Evolutionary conservation across 2,797 vertebrate genomes (phyloP).

Genomic region (Acanthis flammea): DNA sequence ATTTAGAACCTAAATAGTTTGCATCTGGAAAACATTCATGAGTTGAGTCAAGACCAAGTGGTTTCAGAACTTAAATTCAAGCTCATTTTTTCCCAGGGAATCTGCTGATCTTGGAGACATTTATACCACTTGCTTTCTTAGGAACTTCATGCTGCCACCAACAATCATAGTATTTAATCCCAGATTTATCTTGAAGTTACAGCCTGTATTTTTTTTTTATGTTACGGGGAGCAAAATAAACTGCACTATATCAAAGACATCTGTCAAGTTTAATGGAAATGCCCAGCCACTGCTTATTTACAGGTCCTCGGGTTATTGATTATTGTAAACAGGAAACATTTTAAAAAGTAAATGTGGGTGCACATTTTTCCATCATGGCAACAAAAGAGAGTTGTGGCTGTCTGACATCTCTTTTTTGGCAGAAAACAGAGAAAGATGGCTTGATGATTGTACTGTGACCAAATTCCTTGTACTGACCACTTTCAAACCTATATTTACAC

Average conservation of each 20-base stretch:
- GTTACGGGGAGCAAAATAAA: not conserved
- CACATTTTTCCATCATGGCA: not conserved
- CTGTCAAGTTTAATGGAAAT: not conserved
- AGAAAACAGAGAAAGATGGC: not conserved
- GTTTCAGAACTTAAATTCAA: not conserved
- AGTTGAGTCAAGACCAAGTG: slow-evolving; percentile 27
- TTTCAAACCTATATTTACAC: slow-evolving; percentile 26
- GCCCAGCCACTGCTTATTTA: not conserved
- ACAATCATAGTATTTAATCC: not conserved
- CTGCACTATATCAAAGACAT: not conserved
- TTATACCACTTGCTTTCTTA: slow-evolving; percentile 37
- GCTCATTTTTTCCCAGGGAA: slow-evolving; percentile 22
- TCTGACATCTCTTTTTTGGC: not conserved
- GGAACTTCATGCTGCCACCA: not conserved
- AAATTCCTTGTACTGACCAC: not conserved
- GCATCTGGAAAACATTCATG: slow-evolving; percentile 28
- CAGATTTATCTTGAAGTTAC: slow-evolving; percentile 14
- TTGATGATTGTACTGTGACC: not conserved
- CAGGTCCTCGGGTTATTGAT: not conserved
- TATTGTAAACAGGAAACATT: not conserved
- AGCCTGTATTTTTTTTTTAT: not conserved
- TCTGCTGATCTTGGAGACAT: slow-evolving; percentile 50
- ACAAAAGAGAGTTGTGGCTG: not conserved
- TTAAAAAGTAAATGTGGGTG: not conserved
- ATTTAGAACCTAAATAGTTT: not conserved